phyloP scores from a whole-genome alignment of 2,113 vertebrate species.

The Barbus barbus region DNA sequence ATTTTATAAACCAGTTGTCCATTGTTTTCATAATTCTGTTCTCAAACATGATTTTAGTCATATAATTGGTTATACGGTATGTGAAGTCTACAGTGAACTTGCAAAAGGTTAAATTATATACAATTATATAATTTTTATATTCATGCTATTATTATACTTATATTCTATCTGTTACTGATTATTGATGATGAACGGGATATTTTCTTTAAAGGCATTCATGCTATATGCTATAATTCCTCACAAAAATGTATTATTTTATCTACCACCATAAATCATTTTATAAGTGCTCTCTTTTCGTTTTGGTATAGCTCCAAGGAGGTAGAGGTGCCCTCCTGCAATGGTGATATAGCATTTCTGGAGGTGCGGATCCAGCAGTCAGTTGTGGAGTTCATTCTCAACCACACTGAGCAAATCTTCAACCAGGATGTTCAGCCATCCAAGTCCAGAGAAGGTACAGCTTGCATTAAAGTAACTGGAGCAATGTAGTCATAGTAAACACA shows the following conservation, averaged over 20 bases:
- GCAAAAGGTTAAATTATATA: background rate
- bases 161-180: too few species aligned
- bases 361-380: conserved; percentile 94
- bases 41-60: background rate
- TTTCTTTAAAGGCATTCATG: background rate
- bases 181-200: background rate
- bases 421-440: conserved; percentile 65
- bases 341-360: conserved; percentile 92
- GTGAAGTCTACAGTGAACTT: background rate
- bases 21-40: background rate
- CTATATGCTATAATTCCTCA: too few species aligned
- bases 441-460: conserved; percentile 78
- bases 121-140: too few species aligned
- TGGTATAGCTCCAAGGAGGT: conserved; percentile 87
- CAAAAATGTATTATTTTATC: too few species aligned
- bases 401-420: conserved; percentile 92
- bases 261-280: background rate
- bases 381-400: conserved; percentile 94
- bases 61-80: background rate
- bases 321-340: conserved; percentile 84
- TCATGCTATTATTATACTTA: too few species aligned
- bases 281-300: background rate
- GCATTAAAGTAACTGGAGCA: background rate
- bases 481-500: too few species aligned
- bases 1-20: background rate